These are phyloP conservation scores for Cheilosia vulpina DNA, from an alignment of 2,888 invertebrate genomes.

Conservation along the genomic window DNA sequence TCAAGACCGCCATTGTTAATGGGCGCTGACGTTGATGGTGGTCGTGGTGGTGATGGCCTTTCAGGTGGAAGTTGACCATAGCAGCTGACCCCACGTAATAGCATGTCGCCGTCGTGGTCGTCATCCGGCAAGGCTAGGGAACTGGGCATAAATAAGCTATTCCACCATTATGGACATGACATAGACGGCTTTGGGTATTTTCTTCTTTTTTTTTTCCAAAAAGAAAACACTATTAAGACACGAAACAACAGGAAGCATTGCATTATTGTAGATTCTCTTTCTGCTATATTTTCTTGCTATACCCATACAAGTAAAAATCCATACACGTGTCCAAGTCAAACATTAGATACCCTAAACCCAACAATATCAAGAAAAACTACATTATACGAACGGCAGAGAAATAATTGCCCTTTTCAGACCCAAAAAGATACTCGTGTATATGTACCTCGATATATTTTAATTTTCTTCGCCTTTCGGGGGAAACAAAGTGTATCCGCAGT, in stretches of 20 bases:
- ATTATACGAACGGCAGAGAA: not conserved
- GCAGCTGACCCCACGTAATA: constrained; percentile 10
- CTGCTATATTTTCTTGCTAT: not conserved
- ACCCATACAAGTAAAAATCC: constrained; percentile 6
- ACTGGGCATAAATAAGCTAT: constrained; percentile 24
- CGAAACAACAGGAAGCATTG: constrained; percentile 63
- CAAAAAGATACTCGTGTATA: constrained; percentile 18
- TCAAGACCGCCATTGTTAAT: constrained; percentile 24
- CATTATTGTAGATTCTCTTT: constrained; percentile 54
- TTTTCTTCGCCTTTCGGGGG: not conserved
- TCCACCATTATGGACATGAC: constrained; percentile 22
- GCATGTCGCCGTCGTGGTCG: constrained; percentile 9
- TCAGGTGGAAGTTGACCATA: constrained; percentile 16
- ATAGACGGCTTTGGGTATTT: constrained; percentile 23
- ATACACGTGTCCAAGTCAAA: constrained; percentile 26
- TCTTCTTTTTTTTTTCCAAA: constrained; percentile 6
- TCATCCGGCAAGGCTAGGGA: constrained; percentile 10
- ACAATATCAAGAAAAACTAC: constrained; percentile 32
- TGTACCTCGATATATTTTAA: not conserved
- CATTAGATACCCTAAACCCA: constrained; percentile 14
- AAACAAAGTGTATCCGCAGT: not conserved
- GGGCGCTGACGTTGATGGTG: not conserved
- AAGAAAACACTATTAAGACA: constrained; percentile 21
- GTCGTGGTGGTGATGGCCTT: not conserved
- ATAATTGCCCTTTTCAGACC: constrained; percentile 32